A percentile compares a stretch with the other conserved stretches of the same genome.
Evolutionary conservation across 2,113 vertebrate species (phyloP).

Genomic region (Apeltes quadracus): DNA sequence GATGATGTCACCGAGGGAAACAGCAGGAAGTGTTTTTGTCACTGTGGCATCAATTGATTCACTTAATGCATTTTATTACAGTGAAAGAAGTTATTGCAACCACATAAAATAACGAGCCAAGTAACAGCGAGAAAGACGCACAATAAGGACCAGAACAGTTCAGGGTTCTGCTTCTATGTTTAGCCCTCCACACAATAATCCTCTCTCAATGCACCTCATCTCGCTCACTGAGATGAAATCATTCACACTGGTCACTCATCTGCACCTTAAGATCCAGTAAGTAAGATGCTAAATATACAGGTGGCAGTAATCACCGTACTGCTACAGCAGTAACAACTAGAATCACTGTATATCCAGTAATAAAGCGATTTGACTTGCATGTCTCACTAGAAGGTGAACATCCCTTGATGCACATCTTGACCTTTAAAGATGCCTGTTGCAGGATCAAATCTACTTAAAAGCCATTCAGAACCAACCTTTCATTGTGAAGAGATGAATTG

Average conservation of each 20-base stretch:
- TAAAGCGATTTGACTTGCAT: slow-evolving; percentile 33
- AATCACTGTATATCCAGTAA: slow-evolving; percentile 22
- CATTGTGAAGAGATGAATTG: slow-evolving; percentile 25
- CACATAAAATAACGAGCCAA: slow-evolving; percentile 43
- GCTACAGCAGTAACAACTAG: slow-evolving; percentile 35
- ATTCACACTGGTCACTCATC: slow-evolving; percentile 37
- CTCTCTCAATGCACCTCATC: slow-evolving; percentile 27
- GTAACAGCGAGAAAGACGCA: slow-evolving; percentile 11
- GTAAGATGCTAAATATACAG: slow-evolving; percentile 30
- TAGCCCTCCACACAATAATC: slow-evolving; percentile 30
- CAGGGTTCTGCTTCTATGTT: slow-evolving; percentile 27
- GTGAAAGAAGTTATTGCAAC: slow-evolving; percentile 44
- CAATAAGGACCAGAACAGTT: slow-evolving; percentile 31
- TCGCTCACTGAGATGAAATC: slow-evolving; percentile 51
- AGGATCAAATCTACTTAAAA: slow-evolving; percentile 40
- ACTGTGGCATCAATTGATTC: slow-evolving; percentile 36
- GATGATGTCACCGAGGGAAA: slow-evolving; percentile 71
- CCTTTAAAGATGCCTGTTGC: slow-evolving; percentile 23
- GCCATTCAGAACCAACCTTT: slow-evolving; percentile 54
- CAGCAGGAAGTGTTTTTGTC: slow-evolving; percentile 59
- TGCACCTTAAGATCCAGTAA: slow-evolving; percentile 40
- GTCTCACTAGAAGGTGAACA: slow-evolving; percentile 22
- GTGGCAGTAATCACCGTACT: slow-evolving; percentile 15
- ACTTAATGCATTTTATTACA: slow-evolving; percentile 38
- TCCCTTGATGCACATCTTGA: slow-evolving; percentile 29